Evolutionary conservation across 2,888 invertebrate species (phyloP).

Genomic region (Smittia aterrima): DNA sequence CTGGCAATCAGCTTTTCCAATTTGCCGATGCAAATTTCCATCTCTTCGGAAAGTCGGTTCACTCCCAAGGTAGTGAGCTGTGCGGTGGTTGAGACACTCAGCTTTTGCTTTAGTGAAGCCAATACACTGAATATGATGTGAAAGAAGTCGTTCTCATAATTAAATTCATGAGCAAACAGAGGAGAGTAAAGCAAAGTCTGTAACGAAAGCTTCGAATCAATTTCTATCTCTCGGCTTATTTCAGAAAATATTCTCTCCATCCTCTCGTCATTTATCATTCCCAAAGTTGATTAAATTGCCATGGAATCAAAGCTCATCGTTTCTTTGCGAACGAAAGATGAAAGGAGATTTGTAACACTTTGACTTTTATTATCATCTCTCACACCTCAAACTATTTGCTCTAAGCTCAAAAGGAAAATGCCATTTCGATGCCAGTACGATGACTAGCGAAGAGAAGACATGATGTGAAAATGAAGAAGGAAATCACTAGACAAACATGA

Average conservation of each 20-base stretch:
- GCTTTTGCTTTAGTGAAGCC: not conserved
- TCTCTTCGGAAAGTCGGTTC: not conserved
- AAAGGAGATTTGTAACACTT: not conserved
- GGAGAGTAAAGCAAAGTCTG: not conserved
- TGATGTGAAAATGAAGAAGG: not conserved
- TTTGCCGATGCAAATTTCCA: not conserved
- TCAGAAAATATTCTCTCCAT: not conserved
- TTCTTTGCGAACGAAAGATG: not conserved
- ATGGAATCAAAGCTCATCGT: not conserved
- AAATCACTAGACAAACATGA: conserved; percentile 39
- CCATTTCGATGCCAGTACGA: not conserved
- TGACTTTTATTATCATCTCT: not conserved
- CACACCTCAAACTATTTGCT: too few species aligned
- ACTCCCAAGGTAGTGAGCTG: not conserved
- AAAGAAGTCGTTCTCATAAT: not conserved
- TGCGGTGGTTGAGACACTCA: not conserved
- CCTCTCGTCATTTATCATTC: not conserved
- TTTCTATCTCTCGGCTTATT: not conserved
- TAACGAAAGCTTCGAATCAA: not conserved
- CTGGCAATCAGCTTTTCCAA: not conserved
- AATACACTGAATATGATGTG: not conserved
- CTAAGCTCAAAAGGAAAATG: too few species aligned
- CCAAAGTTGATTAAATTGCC: not conserved
- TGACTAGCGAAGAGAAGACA: not conserved
- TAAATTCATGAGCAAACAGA: not conserved